A percentile compares a stretch with the other conserved stretches of the same genome.
Evolutionary conservation across 1,140 invertebrate species (phyloP).

Genomic region (Ips typographus): DNA sequence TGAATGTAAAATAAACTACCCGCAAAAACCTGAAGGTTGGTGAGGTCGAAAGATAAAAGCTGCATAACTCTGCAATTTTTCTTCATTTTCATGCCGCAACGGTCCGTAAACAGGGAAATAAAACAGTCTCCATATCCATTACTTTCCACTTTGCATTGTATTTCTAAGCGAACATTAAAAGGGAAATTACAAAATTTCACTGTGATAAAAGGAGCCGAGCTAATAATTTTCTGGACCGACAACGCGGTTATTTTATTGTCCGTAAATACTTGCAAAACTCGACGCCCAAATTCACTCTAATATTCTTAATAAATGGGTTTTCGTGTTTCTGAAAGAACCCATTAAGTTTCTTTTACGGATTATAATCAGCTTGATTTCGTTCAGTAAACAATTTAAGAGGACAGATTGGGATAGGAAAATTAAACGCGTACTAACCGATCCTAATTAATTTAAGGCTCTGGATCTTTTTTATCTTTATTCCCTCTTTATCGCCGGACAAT

Average conservation of each 20-base stretch:
- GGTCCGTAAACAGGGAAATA: constrained; percentile 30
- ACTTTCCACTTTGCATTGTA: constrained; percentile 34
- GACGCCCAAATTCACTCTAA: no score
- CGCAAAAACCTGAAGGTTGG: no score
- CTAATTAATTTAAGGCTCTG: neutral
- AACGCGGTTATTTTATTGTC: constrained; percentile 17
- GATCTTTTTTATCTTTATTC: neutral
- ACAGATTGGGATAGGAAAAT: neutral
- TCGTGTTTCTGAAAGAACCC: no score
- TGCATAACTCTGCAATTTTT: constrained; percentile 12
- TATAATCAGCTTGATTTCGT: no score
- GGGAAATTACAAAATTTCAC: constrained; percentile 17
- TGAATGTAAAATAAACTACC: no score
- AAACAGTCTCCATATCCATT: constrained; percentile 35
- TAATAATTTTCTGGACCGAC: constrained; percentile 28
- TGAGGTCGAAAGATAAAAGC: constrained; percentile 24
- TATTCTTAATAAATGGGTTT: no score
- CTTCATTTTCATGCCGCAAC: constrained; percentile 14
- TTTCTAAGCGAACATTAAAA: constrained; percentile 28
- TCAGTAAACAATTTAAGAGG: no score
- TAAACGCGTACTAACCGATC: neutral
- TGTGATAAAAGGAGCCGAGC: constrained; percentile 26
- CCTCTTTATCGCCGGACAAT: neutral
- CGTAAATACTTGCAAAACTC: constrained; percentile 12
- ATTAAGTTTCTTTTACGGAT: no score